These are phyloP conservation scores for Hylaeus volcanicus DNA, from an alignment of 1,140 invertebrate genomes.

Conservation along the genomic window DNA sequence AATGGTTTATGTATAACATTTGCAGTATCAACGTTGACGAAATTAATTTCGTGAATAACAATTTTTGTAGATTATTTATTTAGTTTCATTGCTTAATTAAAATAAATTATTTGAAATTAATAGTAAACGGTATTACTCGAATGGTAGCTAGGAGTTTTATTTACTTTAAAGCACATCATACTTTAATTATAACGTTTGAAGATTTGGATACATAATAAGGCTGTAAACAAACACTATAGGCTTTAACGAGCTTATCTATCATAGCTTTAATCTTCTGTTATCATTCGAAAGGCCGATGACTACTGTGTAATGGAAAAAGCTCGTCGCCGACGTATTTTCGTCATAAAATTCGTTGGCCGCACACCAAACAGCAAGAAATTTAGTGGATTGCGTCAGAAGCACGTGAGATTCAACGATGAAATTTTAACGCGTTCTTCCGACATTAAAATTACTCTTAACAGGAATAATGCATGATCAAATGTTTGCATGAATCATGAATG, in stretches of 20 bases:
- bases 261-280: not conserved
- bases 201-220: not conserved
- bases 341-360: slow-evolving; percentile 65
- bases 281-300: not conserved
- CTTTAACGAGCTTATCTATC: not conserved
- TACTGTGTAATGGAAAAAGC: not conserved
- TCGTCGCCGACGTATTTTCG: slow-evolving; percentile 43
- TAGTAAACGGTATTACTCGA: no score
- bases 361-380: slow-evolving; percentile 62
- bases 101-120: no score
- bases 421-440: not conserved
- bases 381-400: slow-evolving; percentile 60
- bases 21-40: not conserved
- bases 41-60: not conserved
- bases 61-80: not conserved
- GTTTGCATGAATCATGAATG: no score
- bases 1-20: not conserved
- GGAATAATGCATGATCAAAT: not conserved
- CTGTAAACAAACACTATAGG: not conserved
- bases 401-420: slow-evolving; percentile 36
- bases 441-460: not conserved
- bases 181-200: not conserved
- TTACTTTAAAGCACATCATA: not conserved
- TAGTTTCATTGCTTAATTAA: not conserved
- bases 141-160: no score